These are phyloP conservation scores for Pygoscelis adeliae DNA, from an alignment of 2,113 vertebrate species.

Conservation along the genomic window DNA sequence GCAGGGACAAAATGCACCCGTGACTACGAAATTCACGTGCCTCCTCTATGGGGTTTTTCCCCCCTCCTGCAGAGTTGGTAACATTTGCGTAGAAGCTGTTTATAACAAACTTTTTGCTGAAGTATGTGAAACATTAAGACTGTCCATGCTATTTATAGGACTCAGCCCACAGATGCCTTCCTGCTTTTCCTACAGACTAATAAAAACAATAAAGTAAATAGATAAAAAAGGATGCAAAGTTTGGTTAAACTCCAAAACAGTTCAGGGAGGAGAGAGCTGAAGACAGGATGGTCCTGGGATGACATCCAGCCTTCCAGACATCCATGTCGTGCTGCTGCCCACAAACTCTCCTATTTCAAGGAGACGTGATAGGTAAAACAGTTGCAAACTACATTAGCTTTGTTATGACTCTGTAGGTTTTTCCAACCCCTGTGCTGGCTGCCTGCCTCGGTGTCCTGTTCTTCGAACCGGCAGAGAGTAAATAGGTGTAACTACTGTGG, in stretches of 20 bases:
- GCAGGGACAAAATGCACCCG: neutral
- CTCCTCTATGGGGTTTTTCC: accelerated
- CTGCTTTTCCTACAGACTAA: neutral
- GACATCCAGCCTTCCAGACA: neutral
- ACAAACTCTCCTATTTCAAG: neutral
- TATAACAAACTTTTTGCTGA: neutral
- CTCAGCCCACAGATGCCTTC: neutral
- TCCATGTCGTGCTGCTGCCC: neutral
- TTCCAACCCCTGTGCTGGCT: neutral
- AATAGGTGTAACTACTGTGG: neutral
- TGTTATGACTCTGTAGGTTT: slow-evolving; percentile 1
- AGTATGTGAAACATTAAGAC: neutral
- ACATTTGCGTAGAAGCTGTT: neutral
- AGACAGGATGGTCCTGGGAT: neutral
- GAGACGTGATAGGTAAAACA: neutral
- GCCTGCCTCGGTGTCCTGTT: neutral
- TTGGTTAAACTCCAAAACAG: neutral
- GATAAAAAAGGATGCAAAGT: neutral
- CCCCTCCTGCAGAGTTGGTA: neutral
- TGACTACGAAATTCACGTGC: accelerated
- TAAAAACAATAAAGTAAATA: neutral
- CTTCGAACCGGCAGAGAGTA: neutral
- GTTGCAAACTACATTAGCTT: neutral
- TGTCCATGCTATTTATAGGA: neutral
- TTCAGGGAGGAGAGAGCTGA: neutral